These are phyloP conservation scores for Malaclemys terrapin DNA, from an alignment of 2,113 vertebrate species.

Conservation along the genomic window DNA sequence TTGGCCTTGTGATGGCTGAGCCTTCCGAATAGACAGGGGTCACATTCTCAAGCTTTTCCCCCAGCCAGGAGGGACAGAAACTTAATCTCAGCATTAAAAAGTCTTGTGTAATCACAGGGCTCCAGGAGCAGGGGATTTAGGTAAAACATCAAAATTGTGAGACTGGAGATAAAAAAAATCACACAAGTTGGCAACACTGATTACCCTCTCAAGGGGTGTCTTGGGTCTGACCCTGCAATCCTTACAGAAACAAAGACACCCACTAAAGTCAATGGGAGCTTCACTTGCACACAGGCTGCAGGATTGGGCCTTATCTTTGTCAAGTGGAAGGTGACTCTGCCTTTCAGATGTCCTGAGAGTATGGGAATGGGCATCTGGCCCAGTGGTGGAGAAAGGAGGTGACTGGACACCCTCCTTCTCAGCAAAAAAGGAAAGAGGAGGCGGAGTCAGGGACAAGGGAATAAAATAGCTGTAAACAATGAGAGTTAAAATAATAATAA, in stretches of 20 bases:
- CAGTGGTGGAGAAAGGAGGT: not conserved
- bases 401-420: not conserved
- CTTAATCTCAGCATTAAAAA: not conserved
- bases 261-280: not conserved
- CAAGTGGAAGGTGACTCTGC: not conserved
- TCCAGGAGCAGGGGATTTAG: not conserved
- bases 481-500: not conserved
- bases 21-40: not conserved
- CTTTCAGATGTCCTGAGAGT: rapidly evolving
- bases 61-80: not conserved
- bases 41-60: rapidly evolving
- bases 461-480: not conserved
- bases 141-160: not conserved
- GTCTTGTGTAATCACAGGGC: not conserved
- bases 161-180: not conserved
- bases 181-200: not conserved
- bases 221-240: not conserved
- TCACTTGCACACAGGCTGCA: not conserved
- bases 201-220: not conserved
- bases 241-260: not conserved
- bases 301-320: not conserved
- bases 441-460: not conserved
- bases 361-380: not conserved
- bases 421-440: not conserved
- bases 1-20: not conserved